These are phyloP conservation scores for Hippocampus kuda DNA, from an alignment of 2,797 vertebrate genomes.

Conservation along the genomic window DNA sequence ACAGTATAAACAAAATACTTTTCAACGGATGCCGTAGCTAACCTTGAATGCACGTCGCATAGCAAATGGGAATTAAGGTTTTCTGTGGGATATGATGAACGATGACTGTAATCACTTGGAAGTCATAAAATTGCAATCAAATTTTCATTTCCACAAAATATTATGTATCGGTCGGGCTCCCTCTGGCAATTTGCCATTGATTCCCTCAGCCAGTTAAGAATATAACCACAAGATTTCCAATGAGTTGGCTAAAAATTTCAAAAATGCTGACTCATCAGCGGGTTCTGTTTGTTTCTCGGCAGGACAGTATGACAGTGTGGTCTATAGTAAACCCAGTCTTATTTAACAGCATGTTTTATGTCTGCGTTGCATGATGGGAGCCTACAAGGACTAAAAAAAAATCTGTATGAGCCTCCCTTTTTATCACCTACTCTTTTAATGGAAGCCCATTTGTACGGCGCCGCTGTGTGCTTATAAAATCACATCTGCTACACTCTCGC, in stretches of 20 bases:
- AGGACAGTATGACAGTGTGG: neutral
- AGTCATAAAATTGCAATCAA: neutral
- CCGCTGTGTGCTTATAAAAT: conserved; percentile 1
- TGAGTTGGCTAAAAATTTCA: neutral
- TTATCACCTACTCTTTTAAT: neutral
- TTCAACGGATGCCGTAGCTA: neutral
- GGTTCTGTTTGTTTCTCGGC: neutral
- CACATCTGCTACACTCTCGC: neutral
- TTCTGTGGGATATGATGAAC: neutral
- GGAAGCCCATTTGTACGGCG: conserved; percentile 3
- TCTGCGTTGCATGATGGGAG: neutral
- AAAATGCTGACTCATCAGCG: neutral
- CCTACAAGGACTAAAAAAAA: neutral
- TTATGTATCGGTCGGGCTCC: neutral
- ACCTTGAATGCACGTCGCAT: neutral
- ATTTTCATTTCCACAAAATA: neutral
- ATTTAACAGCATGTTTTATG: conserved; percentile 2
- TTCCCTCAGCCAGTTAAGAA: neutral
- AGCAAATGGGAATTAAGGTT: neutral
- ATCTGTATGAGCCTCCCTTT: conserved; percentile 2
- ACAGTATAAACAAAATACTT: too few relatives aligned
- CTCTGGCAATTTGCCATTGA: neutral
- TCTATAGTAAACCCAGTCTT: too few relatives aligned
- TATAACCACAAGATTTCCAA: neutral
- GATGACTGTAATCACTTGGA: neutral